These are phyloP conservation scores for Malacoctenus gilli DNA, from an alignment of 2,797 vertebrate species.

Conservation along the genomic window DNA sequence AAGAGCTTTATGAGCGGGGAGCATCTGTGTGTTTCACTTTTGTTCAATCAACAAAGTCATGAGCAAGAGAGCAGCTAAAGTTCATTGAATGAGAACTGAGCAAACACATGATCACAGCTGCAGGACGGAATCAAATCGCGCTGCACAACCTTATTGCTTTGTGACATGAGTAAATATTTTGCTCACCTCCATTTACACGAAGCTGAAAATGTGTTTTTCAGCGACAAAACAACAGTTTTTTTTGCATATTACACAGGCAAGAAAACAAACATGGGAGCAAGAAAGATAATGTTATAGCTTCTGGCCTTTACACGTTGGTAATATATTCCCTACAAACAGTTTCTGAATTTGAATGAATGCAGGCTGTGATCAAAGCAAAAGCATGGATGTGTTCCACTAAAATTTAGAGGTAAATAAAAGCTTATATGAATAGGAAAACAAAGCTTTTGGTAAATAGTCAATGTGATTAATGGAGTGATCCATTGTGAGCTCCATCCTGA, in stretches of 20 bases:
- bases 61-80: conserved; percentile 6
- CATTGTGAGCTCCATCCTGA: too few relatives aligned
- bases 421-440: too few relatives aligned
- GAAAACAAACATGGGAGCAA: not conserved
- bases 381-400: too few relatives aligned
- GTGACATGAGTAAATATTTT: conserved; percentile 30
- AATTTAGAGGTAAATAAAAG: too few relatives aligned
- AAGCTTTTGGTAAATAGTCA: too few relatives aligned
- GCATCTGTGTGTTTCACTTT: conserved; percentile 25
- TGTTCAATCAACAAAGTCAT: conserved; percentile 24
- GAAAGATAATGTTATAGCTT: too few relatives aligned
- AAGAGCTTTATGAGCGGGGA: not conserved
- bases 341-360: not conserved
- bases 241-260: conserved; percentile 6
- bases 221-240: conserved; percentile 10
- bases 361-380: too few relatives aligned
- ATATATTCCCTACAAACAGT: too few relatives aligned
- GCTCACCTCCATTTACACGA: conserved; percentile 5
- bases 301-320: too few relatives aligned
- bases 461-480: too few relatives aligned
- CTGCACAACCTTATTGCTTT: conserved; percentile 35
- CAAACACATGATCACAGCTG: conserved; percentile 38
- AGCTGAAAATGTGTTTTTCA: conserved; percentile 17
- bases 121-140: conserved; percentile 19
- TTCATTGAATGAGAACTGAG: conserved; percentile 28